phyloP scores from a whole-genome alignment of 1,140 invertebrate species.

The Ips typographus region DNA sequence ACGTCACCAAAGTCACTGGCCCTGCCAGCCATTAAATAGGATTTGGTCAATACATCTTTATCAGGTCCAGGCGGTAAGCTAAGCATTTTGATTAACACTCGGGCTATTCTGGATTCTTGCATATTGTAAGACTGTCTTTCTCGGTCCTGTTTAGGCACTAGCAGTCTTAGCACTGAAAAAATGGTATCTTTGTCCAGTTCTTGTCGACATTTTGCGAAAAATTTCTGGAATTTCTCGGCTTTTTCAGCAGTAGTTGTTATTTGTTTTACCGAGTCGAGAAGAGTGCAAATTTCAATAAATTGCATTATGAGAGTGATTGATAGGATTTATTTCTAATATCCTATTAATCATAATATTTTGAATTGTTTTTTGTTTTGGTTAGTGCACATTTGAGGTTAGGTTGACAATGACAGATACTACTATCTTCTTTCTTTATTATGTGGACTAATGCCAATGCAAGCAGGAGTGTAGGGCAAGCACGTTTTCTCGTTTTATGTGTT shows the following conservation, averaged over 20 bases:
- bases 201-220: conserved; percentile 36
- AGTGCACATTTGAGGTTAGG: too few species aligned
- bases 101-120: conserved; percentile 65
- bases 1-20: conserved; percentile 74
- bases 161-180: conserved; percentile 69
- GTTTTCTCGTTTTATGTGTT: too few species aligned
- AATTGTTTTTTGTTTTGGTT: too few species aligned
- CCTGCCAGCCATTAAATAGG: conserved; percentile 42
- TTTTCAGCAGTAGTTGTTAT: conserved; percentile 32
- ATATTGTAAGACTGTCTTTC: conserved; percentile 66
- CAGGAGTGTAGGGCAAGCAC: too few species aligned
- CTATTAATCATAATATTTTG: too few species aligned
- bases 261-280: conserved; percentile 37
- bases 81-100: conserved; percentile 68
- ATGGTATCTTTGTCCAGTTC: conserved; percentile 49
- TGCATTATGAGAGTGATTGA: conserved; percentile 22
- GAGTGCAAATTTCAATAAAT: conserved; percentile 41
- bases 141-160: conserved; percentile 70
- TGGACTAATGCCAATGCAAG: too few species aligned
- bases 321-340: too few species aligned
- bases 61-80: conserved; percentile 66
- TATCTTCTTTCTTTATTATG: too few species aligned
- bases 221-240: conserved; percentile 32
- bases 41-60: conserved; percentile 64
- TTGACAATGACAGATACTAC: too few species aligned